Percentiles rank a stretch among this genome's conserved stretches.
These are phyloP conservation scores for Selenia dentaria DNA, from an alignment of 2,888 invertebrate species.

Conservation along the genomic window DNA sequence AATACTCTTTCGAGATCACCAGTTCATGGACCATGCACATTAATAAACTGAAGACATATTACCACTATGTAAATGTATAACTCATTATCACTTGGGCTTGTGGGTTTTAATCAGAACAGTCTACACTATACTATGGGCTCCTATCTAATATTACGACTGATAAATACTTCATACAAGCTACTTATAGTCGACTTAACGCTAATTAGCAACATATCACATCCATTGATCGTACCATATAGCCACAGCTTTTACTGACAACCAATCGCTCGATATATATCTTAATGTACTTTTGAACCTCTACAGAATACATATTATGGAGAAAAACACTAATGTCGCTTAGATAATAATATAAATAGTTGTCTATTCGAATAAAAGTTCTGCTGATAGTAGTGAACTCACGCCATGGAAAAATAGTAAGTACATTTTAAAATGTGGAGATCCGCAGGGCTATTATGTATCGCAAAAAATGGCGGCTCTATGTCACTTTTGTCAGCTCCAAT, in stretches of 20 bases:
- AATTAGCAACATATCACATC: slow-evolving; percentile 80
- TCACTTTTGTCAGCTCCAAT: too few relatives aligned
- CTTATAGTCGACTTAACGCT: slow-evolving; percentile 64
- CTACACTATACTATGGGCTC: slow-evolving; percentile 68
- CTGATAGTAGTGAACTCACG: slow-evolving; percentile 8
- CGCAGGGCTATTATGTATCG: too few relatives aligned
- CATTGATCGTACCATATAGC: slow-evolving; percentile 71
- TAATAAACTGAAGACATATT: slow-evolving; percentile 45
- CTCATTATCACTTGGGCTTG: slow-evolving; percentile 55
- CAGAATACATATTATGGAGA: slow-evolving; percentile 24
- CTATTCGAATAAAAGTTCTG: slow-evolving; percentile 25
- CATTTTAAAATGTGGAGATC: slow-evolving; percentile 23
- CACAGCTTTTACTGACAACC: slow-evolving; percentile 51
- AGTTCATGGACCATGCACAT: slow-evolving; percentile 20
- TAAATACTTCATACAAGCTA: slow-evolving; percentile 77
- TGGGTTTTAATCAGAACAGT: slow-evolving; percentile 57
- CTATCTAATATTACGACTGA: slow-evolving; percentile 77
- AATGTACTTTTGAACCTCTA: slow-evolving; percentile 40
- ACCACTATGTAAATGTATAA: slow-evolving; percentile 43
- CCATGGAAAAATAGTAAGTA: slow-evolving; percentile 20
- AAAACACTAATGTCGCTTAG: slow-evolving; percentile 22
- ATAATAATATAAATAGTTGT: slow-evolving; percentile 21
- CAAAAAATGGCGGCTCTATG: too few relatives aligned
- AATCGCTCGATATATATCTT: slow-evolving; percentile 32
- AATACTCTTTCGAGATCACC: slow-evolving; percentile 13